These are phyloP conservation scores for Sturnus vulgaris DNA, from an alignment of 2,113 vertebrate genomes.

Conservation along the genomic window DNA sequence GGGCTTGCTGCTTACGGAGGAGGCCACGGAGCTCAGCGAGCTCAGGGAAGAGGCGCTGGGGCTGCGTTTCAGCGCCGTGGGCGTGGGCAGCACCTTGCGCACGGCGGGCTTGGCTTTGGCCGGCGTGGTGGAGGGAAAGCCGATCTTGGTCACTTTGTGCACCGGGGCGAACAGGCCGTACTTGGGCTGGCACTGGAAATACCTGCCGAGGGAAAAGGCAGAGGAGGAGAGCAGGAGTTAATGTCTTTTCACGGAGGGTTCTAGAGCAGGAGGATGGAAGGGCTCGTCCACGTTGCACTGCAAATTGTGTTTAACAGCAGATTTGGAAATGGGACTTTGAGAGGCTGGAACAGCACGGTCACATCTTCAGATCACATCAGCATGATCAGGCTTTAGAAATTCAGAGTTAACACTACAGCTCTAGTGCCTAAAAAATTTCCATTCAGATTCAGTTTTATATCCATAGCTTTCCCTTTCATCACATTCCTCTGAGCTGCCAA, in stretches of 20 bases:
- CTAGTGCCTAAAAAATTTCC: neutral
- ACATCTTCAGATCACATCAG: too few relatives aligned
- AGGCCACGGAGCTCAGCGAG: constrained; percentile 94
- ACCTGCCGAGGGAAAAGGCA: constrained; percentile 71
- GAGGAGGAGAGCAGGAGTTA: neutral
- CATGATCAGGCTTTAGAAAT: neutral
- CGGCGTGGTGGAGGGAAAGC: constrained; percentile 94
- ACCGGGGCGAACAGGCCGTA: constrained; percentile 97
- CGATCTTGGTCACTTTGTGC: constrained; percentile 96
- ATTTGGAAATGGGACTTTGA: neutral
- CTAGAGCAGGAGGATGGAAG: rapidly evolving
- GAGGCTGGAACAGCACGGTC: neutral
- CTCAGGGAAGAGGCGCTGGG: constrained; percentile 95
- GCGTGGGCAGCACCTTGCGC: constrained; percentile 81
- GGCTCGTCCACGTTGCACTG: neutral
- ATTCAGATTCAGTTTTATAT: neutral
- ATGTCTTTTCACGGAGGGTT: neutral
- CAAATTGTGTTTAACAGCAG: neutral
- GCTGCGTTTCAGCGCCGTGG: constrained; percentile 86
- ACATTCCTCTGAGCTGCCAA: neutral
- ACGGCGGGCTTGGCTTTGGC: constrained; percentile 90
- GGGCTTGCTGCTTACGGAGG: constrained; percentile 94
- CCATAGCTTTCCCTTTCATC: neutral
- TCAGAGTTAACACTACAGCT: neutral
- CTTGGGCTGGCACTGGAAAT: constrained; percentile 96